phyloP scores from a whole-genome alignment of 2,888 invertebrate genomes.

The Allolobophora icterica region DNA sequence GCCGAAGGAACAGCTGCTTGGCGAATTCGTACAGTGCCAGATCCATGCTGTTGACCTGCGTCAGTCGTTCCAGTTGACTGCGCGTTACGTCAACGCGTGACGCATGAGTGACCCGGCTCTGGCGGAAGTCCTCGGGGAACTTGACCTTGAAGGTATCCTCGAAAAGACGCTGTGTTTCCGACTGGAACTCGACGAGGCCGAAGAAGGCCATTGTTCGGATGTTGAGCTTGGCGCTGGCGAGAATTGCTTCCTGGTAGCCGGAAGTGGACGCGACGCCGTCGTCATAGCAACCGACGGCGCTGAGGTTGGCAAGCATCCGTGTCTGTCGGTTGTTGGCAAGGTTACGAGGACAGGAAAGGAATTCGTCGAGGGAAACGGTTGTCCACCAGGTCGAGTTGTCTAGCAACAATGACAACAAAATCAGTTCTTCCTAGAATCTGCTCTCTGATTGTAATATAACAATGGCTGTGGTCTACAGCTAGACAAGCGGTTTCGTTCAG shows the following conservation, averaged over 20 bases:
- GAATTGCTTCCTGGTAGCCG: slow-evolving; percentile 68
- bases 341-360: slow-evolving; percentile 88
- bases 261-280: slow-evolving; percentile 65
- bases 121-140: slow-evolving; percentile 36
- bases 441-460: too few relatives aligned
- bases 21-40: slow-evolving; percentile 33
- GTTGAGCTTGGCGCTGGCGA: slow-evolving; percentile 87
- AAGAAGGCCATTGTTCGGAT: slow-evolving; percentile 91
- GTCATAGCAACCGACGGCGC: slow-evolving; percentile 93
- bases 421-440: too few relatives aligned
- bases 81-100: slow-evolving; percentile 22
- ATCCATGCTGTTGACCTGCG: slow-evolving; percentile 33
- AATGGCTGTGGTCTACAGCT: too few relatives aligned
- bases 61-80: background rate
- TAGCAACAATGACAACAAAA: too few relatives aligned
- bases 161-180: slow-evolving; percentile 65
- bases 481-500: too few relatives aligned
- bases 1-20: slow-evolving; percentile 33
- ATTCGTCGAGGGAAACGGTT: slow-evolving; percentile 87
- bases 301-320: slow-evolving; percentile 93
- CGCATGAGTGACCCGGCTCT: slow-evolving; percentile 34
- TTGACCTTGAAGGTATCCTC: slow-evolving; percentile 39
- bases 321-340: slow-evolving; percentile 95
- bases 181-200: slow-evolving; percentile 93
- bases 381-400: slow-evolving; percentile 69